phyloP scores from a whole-genome alignment of 1,140 invertebrate genomes.

The Hylaeus volcanicus region DNA sequence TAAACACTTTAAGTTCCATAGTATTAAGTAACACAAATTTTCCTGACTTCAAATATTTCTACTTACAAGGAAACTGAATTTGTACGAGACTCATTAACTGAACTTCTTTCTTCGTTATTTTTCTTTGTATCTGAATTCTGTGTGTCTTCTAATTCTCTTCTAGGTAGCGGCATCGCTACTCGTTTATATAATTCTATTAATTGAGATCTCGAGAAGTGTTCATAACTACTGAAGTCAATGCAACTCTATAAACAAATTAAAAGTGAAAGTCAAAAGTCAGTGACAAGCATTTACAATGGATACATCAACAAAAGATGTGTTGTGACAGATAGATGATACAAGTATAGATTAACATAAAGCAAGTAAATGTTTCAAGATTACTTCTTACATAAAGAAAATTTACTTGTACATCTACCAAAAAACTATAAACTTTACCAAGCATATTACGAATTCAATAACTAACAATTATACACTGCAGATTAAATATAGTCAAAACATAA shows the following conservation, averaged over 20 bases:
- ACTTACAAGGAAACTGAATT: conserved; percentile 22
- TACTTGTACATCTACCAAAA: neutral
- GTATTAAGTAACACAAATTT: neutral
- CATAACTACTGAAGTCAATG: conserved; percentile 58
- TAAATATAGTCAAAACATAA: conserved; percentile 26
- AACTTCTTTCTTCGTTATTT: neutral
- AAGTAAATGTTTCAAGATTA: neutral
- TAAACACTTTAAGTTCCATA: no score
- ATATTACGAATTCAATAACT: neutral
- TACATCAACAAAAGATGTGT: neutral
- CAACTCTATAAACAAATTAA: conserved; percentile 64
- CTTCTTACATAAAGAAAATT: neutral
- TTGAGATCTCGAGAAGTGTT: conserved; percentile 59
- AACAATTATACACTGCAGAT: neutral
- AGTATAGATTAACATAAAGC: neutral
- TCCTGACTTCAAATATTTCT: neutral
- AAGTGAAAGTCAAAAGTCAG: neutral
- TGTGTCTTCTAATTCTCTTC: conserved; percentile 48
- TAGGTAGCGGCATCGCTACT: conserved; percentile 68
- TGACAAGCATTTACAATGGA: neutral
- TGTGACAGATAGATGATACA: neutral
- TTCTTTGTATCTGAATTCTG: neutral
- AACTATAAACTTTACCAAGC: neutral
- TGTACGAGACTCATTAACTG: neutral
- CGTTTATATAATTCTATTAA: conserved; percentile 68